Evolutionary conservation across 23 tunicate species (phyloP), one percentile per base, ranked within the genome.

Genomic region (Trididemnum clinides): DNA sequence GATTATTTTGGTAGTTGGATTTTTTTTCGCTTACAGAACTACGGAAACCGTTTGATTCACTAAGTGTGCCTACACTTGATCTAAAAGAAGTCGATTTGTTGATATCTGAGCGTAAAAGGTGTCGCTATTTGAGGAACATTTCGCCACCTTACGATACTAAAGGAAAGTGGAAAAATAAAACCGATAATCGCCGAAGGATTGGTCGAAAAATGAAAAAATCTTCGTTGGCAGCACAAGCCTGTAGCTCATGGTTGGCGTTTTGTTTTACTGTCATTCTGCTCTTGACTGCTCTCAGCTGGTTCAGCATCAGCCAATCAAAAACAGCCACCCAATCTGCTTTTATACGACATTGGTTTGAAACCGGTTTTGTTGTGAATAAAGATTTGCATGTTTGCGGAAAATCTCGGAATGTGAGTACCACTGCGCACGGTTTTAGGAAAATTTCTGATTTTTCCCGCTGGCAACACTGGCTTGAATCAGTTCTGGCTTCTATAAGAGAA

Each of bases 111-210:
- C 62, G 97, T 27, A 64, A 84, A 34, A 66, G 97, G 57, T 82
- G 88, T 1, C 84, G 97, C 18, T 92, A 87, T 57, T 82, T 92
- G 12, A 85, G 97, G 15, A 83, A 87, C 57, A 85, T 92, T 28
- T 33, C 44, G 19, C 91, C 97, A 37, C 91, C 91, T 7, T 80
- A 77, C 72, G 81, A 87, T 35, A 49, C 74, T 1, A 78, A 77
- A 64, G 87, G 88, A 39, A 92, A 64, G 64, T 72, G 84, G 72
- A 64, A 51, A 2, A 83, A 78, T 23, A 51, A 62, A 32, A 33
- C 70, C 65, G 57, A 80, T 71, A 64, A 73, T 0, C 64, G 51
- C 26, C 74, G 83, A 33, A 71, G 25, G 50, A 39, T 10, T 23
- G 44, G 71, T 7, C 39, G 50, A 31, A 36, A 28, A 23, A 6